Evolutionary conservation across 2,113 vertebrate species (phyloP).

Genomic region (Zosterops borbonicus): DNA sequence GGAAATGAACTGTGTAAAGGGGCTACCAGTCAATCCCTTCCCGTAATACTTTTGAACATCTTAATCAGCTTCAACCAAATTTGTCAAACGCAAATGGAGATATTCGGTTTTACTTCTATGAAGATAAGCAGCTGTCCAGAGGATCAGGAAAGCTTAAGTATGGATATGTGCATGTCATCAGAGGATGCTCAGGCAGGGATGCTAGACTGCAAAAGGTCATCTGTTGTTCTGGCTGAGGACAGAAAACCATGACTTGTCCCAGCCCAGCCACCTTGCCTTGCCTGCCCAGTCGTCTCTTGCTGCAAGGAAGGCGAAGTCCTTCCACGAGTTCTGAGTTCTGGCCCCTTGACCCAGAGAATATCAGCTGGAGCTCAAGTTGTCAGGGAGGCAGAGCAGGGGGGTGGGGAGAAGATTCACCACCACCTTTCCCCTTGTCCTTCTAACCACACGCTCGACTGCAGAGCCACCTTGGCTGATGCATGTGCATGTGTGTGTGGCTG

Average conservation of each 20-base stretch:
- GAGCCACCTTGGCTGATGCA: not conserved
- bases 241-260: not conserved
- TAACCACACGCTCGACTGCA: fast-evolving
- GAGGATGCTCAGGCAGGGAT: not conserved
- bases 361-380: not conserved
- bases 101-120: not conserved
- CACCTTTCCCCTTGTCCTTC: not conserved
- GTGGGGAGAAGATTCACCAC: not conserved
- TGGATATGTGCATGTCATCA: not conserved
- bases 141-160: not conserved
- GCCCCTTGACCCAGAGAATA: not conserved
- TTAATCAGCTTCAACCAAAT: not conserved
- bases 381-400: not conserved
- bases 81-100: not conserved
- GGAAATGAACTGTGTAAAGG: not conserved
- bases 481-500: not conserved
- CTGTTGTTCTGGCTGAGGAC: not conserved
- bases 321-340: fast-evolving
- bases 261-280: not conserved
- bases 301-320: not conserved
- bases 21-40: not conserved
- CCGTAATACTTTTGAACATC: not conserved
- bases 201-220: not conserved
- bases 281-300: not conserved
- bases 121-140: not conserved